Evolutionary conservation across 1,140 invertebrate genomes (phyloP), one percentile per base, ranked within the genome.

Genomic region (Caenorhabditis remanei): DNA sequence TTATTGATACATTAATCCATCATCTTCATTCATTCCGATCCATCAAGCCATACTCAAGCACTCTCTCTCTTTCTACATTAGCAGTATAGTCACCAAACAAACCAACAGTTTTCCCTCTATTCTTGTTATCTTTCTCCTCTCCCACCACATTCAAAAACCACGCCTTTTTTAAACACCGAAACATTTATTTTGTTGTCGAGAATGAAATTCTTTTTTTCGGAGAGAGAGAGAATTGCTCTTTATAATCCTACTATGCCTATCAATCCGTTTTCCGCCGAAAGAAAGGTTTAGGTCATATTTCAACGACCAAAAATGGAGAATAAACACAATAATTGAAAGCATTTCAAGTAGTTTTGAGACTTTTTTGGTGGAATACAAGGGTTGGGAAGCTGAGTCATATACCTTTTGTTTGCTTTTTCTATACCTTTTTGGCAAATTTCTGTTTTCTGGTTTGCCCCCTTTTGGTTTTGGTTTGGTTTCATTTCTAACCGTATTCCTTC

Each of bases 161-260:
- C 61, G 61, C 61, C 61, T 63, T 63, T 63, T 63, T 63, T 63
- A 63, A 63, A 63, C 61, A 63, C 50, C 50, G 50, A 58, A 58
- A 63, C 24, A 11, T 32, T 63, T 63, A 3, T 63, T 40, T 63
- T 24, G 19, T 14, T 58, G 14, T 19, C 13, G 55, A 58, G 9
- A 53, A 13, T 53, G 9, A 16, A 14, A 58, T 19, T 19, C n/a
- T 63, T 32, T 63, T 63, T 24, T 63, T 63, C 58, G 58, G n/a
- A 6, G 58, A 63, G 32, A 63, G 32, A 32, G 32, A 58, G 13
- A n/a, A 14, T 58, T n/a, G 6, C 19, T n/a, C 2, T n/a, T 21
- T 14, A 13, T 32, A 63, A 63, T 63, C 21, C 61, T 24, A 58
- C 56, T 58, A 58, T 58, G n/a, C n/a, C 56, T 58, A 19, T 58